Evolutionary conservation across 2,797 vertebrate genomes (phyloP).

Genomic region (Prunella strophiata): DNA sequence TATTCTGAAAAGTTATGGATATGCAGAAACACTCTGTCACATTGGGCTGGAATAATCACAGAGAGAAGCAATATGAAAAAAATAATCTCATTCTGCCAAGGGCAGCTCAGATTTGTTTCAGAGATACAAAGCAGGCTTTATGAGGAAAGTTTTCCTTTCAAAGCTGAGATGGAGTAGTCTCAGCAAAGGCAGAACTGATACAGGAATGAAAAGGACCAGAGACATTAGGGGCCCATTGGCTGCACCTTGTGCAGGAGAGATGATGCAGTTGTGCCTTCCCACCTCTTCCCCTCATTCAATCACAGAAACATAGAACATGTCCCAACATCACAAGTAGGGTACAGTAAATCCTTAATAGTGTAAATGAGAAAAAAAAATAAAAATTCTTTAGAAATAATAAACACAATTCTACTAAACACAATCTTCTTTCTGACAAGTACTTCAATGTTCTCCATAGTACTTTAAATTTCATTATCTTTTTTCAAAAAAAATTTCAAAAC

Average conservation of each 20-base stretch:
- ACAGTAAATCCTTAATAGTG: neutral
- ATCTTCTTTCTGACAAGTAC: neutral
- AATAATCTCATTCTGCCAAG: neutral
- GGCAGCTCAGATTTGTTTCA: neutral
- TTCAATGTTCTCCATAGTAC: neutral
- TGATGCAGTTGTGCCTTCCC: neutral
- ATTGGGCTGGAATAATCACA: neutral
- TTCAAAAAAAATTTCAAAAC: fast-evolving
- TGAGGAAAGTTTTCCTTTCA: neutral
- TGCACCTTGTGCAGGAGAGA: neutral
- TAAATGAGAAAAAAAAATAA: neutral
- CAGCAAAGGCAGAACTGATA: neutral
- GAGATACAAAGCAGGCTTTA: neutral
- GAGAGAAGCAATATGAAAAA: neutral
- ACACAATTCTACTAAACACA: neutral
- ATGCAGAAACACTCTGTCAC: neutral
- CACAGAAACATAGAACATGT: neutral
- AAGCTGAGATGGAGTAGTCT: neutral
- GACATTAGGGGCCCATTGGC: neutral
- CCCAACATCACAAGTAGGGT: neutral
- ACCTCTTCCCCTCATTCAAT: neutral
- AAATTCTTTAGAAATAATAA: neutral
- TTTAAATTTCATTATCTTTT: neutral
- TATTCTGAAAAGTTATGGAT: neutral
- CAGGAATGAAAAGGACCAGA: neutral